phyloP scores from a whole-genome alignment of 2,113 vertebrate genomes.

The Epinephelus lanceolatus region DNA sequence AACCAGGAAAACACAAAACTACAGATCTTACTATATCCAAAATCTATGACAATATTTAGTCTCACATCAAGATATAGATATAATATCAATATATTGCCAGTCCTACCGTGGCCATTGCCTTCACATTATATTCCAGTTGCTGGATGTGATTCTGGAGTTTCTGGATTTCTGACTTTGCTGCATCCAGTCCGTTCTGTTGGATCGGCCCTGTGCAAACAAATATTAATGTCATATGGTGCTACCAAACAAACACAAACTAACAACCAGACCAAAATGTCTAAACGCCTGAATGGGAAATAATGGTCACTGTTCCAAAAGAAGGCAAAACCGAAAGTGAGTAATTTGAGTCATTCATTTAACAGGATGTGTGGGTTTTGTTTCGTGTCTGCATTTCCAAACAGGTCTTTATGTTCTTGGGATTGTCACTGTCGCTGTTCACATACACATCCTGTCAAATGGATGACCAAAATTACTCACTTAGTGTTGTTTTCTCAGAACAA shows the following conservation, averaged over 20 bases:
- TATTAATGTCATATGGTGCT: background rate
- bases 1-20: no score
- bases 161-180: slow-evolving; percentile 55
- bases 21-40: no score
- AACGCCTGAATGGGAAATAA: background rate
- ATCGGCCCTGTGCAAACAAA: slow-evolving; percentile 55
- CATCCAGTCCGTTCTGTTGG: slow-evolving; percentile 72
- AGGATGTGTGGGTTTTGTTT: background rate
- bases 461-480: no score
- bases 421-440: no score
- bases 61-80: no score
- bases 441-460: no score
- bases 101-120: slow-evolving; percentile 70
- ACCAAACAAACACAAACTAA: background rate
- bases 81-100: background rate
- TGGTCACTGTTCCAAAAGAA: background rate
- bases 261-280: background rate
- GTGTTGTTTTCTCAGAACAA: no score
- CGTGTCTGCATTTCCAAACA: no score
- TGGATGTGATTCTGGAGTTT: slow-evolving; percentile 75
- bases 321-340: background rate
- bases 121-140: slow-evolving; percentile 73
- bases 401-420: no score
- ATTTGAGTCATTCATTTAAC: background rate
- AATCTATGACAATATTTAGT: no score